Percentiles rank a stretch among this genome's conserved stretches.
These are phyloP conservation scores for Scaptomyza cyrtandrae DNA, from an alignment of 2,888 invertebrate species.

Conservation along the genomic window DNA sequence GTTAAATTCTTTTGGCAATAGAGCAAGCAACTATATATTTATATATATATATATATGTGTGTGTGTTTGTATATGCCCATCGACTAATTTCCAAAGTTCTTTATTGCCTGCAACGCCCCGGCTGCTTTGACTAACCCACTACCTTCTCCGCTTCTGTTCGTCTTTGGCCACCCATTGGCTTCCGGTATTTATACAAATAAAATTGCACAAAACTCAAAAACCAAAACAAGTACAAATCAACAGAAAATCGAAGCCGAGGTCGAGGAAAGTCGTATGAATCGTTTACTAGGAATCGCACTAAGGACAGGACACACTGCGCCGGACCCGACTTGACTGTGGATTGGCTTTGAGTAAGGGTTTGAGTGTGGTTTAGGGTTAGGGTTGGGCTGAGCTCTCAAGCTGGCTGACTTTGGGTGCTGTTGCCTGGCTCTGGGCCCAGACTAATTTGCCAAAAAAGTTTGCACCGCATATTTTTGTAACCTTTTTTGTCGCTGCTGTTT, in stretches of 20 bases:
- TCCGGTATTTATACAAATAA: slow-evolving; percentile 82
- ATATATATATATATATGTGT: background rate
- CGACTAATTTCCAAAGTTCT: slow-evolving; percentile 79
- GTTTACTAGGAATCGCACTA: slow-evolving; percentile 26
- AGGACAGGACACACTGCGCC: slow-evolving; percentile 37
- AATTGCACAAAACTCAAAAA: slow-evolving; percentile 71
- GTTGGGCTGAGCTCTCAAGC: slow-evolving; percentile 8
- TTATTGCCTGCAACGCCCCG: slow-evolving; percentile 78
- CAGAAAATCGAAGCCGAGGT: slow-evolving; percentile 66
- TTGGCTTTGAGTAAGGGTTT: background rate
- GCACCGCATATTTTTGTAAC: slow-evolving; percentile 79
- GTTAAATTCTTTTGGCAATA: slow-evolving; percentile 31
- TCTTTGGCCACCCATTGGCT: slow-evolving; percentile 53
- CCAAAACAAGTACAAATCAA: slow-evolving; percentile 69
- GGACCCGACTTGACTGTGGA: slow-evolving; percentile 35
- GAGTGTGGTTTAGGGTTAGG: background rate
- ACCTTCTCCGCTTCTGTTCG: background rate
- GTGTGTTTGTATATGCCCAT: slow-evolving; percentile 43
- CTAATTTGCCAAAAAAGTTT: slow-evolving; percentile 83
- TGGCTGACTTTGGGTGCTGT: slow-evolving; percentile 1
- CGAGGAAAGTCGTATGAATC: slow-evolving; percentile 46
- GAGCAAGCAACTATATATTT: slow-evolving; percentile 12
- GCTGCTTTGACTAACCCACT: slow-evolving; percentile 11
- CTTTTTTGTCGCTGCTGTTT: slow-evolving; percentile 64
- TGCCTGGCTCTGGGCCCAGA: slow-evolving; percentile 57